Conservation (phyloP, 2,113 vertebrate genomes). For the Bubo blakistoni region DNA sequence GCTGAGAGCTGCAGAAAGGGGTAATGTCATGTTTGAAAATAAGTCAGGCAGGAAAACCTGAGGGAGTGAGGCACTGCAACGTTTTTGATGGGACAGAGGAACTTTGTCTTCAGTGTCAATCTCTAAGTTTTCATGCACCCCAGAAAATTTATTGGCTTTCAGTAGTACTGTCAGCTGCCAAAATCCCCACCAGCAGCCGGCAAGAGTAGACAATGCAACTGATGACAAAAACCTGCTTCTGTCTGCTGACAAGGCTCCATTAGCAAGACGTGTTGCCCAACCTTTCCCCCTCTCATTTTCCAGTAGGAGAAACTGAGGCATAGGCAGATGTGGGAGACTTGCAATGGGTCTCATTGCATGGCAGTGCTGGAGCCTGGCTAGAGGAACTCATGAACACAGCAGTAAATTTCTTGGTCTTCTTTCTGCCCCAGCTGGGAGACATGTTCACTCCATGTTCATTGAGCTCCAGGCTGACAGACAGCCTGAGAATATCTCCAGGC, state of each 20-base stretch:
- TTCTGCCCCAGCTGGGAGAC: background rate
- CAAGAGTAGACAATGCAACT: background rate
- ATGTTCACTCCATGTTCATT: background rate
- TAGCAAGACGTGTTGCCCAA: background rate
- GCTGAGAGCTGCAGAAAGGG: background rate
- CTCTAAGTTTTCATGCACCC: background rate
- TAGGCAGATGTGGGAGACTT: fast-evolving
- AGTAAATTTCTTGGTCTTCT: background rate
- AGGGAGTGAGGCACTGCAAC: background rate
- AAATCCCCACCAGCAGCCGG: background rate
- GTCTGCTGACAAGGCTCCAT: background rate
- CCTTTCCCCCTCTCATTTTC: background rate
- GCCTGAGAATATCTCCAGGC: conserved; percentile 24
- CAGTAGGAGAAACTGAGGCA: background rate
- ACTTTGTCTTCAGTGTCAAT: background rate
- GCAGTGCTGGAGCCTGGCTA: background rate
- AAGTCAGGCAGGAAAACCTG: background rate
- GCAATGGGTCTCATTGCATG: background rate
- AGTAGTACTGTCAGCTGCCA: background rate
- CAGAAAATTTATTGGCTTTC: background rate
- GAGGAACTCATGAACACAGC: background rate
- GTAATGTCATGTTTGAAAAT: background rate
- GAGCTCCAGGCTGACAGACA: conserved; percentile 32
- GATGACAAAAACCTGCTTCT: background rate
- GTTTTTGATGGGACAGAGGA: background rate